Conservation (phyloP, 1,140 invertebrate genomes). For the Cyphomyrmex costatus region DNA sequence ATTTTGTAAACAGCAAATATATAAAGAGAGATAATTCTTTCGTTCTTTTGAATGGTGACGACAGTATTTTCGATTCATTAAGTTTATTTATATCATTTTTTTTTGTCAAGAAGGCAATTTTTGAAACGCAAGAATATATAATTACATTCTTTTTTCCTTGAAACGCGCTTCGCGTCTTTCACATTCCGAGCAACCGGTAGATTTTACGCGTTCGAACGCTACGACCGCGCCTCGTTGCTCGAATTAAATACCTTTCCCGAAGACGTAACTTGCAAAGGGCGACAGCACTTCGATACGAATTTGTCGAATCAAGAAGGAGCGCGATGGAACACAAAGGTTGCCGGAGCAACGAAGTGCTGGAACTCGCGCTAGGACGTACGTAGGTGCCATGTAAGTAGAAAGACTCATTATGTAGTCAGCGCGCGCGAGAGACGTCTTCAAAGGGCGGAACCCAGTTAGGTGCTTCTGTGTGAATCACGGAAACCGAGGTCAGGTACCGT, state of each 20-base stretch:
- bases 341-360: slow-evolving; percentile 53
- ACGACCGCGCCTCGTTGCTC: neutral
- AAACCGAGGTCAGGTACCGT: slow-evolving; percentile 66
- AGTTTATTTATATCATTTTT: neutral
- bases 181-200: neutral
- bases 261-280: slow-evolving; percentile 30
- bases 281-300: slow-evolving; percentile 53
- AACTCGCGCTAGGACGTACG: slow-evolving; percentile 16
- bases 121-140: neutral
- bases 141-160: slow-evolving; percentile 6
- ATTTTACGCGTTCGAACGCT: slow-evolving; percentile 7
- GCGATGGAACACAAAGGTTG: slow-evolving; percentile 44
- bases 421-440: slow-evolving; percentile 48
- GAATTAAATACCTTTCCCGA: slow-evolving; percentile 43
- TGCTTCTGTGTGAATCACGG: slow-evolving; percentile 56
- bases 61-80: neutral
- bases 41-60: neutral
- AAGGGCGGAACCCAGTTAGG: slow-evolving; percentile 58
- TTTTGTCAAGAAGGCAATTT: neutral
- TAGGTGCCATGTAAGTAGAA: slow-evolving; percentile 62
- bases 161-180: neutral
- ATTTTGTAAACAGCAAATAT: neutral
- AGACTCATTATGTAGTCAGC: slow-evolving; percentile 68
- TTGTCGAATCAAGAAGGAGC: slow-evolving; percentile 54
- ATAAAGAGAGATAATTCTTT: neutral